Evolutionary conservation across 2,113 vertebrate genomes (phyloP), one percentile per base, ranked within the genome.

Genomic region (Pseudonaja textilis): DNA sequence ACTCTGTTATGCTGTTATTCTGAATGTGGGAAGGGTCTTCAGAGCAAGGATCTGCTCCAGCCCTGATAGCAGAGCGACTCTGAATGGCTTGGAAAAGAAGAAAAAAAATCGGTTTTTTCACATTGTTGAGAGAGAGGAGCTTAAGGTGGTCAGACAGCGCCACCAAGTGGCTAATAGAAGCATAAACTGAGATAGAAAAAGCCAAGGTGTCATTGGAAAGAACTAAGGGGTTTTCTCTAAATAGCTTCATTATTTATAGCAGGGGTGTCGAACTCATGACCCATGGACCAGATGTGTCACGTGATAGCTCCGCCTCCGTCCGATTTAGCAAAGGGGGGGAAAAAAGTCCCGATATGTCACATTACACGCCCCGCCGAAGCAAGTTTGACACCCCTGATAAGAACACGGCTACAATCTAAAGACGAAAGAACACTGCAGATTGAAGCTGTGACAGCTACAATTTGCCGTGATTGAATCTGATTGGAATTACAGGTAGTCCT

Each of bases 151-250:
- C 61, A 93, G 89, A 95, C 56, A 95, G 92, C 93, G 57, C 96
- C 97, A 96, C 95, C 96, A 9, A 95, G 97, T 96, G 97, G 96
- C 85, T 87, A 47, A 10, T 89, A 4, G 8, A 29, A 16, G 16
- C 45, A 87, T 54, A 11, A 34, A 2, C 29, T 22, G 14, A 47
- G 0, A 16, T 20, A 3, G 39, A 6, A 85, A 94, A 95, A 89
- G 91, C 16, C 87, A 91, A 59, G 54, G 22, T 50, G 14, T 4
- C 11, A 50, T 57, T 11, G 52, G 14, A n/a, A 47, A 81, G 61
- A 85, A 12, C 2, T 10, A 88, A 29, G 23, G 23, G 45, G 10
- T 52, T 74, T 74, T 89, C 22, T 69, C 59, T 4, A 64, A 64
- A 64, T 29, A 12, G 26, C 26, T 64, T 64, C 26, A 12, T 64